Conservation (phyloP, 1,140 invertebrate species). For the Euura lappo region DNA sequence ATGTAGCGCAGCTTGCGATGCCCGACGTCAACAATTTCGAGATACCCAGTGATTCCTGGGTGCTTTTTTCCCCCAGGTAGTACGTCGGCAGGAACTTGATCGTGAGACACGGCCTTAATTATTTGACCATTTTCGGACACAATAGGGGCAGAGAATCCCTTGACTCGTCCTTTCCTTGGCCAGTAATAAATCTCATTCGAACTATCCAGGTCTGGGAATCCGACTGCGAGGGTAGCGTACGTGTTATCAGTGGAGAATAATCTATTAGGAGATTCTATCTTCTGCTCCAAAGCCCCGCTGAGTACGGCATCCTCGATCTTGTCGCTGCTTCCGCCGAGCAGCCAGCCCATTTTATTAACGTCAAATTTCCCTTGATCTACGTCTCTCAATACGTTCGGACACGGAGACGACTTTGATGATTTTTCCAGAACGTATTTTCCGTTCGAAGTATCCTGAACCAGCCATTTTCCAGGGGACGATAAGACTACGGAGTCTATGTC, state of each 20-base stretch:
- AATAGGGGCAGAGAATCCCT: conserved; percentile 35
- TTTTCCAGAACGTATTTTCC: conserved; percentile 50
- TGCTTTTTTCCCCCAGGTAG: conserved; percentile 29
- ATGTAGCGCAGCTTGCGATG: conserved; percentile 66
- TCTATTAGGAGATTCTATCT: conserved; percentile 61
- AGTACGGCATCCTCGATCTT: conserved; percentile 32
- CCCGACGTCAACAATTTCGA: conserved; percentile 66
- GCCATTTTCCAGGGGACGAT: conserved; percentile 48
- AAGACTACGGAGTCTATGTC: conserved; percentile 47
- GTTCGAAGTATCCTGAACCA: conserved; percentile 45
- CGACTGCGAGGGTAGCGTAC: conserved; percentile 60
- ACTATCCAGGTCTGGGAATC: conserved; percentile 64
- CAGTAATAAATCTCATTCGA: conserved; percentile 45
- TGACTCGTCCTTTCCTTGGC: conserved; percentile 37
- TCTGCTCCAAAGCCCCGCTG: conserved; percentile 45
- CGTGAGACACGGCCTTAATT: conserved; percentile 48
- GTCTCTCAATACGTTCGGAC: conserved; percentile 50
- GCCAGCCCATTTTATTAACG: conserved; percentile 28
- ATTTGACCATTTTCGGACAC: conserved; percentile 53
- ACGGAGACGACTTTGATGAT: conserved; percentile 29
- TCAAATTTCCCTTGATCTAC: conserved; percentile 38
- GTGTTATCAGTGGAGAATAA: conserved; percentile 52
- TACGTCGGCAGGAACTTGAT: conserved; percentile 38
- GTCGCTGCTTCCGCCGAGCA: conserved; percentile 29
- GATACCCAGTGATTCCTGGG: conserved; percentile 49